These are phyloP conservation scores for Lacanobia wlatinum DNA, from an alignment of 2,888 invertebrate species.

Conservation along the genomic window DNA sequence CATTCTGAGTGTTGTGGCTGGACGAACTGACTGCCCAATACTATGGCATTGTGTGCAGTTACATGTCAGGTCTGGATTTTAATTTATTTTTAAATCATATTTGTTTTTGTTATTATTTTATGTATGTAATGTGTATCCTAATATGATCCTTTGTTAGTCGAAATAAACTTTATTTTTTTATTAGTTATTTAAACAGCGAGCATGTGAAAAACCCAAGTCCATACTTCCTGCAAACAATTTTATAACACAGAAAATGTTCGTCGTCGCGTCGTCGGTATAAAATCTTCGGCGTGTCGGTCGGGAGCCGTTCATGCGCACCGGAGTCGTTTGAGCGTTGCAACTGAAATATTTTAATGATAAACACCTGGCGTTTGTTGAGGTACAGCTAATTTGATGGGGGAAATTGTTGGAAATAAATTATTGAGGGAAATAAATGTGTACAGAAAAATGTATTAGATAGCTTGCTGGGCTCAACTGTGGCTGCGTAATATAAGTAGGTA, in stretches of 20 bases:
- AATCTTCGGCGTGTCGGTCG: slow-evolving; percentile 64
- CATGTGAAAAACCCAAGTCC: slow-evolving; percentile 46
- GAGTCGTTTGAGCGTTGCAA: slow-evolving; percentile 63
- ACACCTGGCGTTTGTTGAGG: slow-evolving; percentile 53
- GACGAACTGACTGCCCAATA: too few relatives aligned
- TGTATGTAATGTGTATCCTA: too few relatives aligned
- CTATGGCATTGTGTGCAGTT: too few relatives aligned
- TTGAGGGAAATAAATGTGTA: not conserved
- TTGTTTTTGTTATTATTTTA: too few relatives aligned
- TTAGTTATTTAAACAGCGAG: not conserved
- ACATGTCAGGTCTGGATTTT: too few relatives aligned
- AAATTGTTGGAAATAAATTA: slow-evolving; percentile 17
- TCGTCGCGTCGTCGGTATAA: slow-evolving; percentile 57
- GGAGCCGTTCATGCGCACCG: slow-evolving; percentile 62
- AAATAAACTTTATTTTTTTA: too few relatives aligned
- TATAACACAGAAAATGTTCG: slow-evolving; percentile 62
- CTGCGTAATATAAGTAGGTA: too few relatives aligned
- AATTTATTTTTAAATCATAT: too few relatives aligned
- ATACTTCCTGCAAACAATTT: slow-evolving; percentile 48
- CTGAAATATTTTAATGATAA: slow-evolving; percentile 68
- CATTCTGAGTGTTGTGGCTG: too few relatives aligned
- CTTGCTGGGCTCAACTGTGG: not conserved
- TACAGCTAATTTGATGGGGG: slow-evolving; percentile 16
- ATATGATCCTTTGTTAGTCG: too few relatives aligned
- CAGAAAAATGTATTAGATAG: not conserved